phyloP scores from a whole-genome alignment of 2,113 vertebrate species.

The Saccopteryx bilineata region DNA sequence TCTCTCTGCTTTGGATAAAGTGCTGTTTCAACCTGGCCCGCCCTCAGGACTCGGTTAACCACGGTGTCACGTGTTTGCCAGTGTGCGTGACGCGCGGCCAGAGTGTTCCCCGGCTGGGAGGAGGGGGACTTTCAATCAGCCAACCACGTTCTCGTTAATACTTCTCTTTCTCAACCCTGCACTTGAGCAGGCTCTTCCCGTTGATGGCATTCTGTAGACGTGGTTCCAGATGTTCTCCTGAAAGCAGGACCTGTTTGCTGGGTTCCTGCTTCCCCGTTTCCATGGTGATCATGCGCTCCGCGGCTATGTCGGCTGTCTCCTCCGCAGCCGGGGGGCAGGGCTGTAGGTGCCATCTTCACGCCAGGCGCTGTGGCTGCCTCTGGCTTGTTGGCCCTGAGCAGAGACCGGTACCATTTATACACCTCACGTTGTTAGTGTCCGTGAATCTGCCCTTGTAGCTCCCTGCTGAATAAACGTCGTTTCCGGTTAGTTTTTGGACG shows the following conservation, averaged over 20 bases:
- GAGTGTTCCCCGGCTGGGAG: fast-evolving
- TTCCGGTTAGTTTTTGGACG: conserved; percentile 12
- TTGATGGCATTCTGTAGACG: background rate
- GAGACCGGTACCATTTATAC: background rate
- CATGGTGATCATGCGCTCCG: background rate
- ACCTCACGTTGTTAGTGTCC: background rate
- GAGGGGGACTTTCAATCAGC: background rate
- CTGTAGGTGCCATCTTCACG: background rate
- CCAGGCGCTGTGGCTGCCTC: fast-evolving
- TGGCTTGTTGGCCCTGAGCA: background rate
- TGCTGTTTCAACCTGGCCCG: background rate
- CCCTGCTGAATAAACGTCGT: background rate
- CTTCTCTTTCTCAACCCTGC: background rate
- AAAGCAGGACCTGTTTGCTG: background rate
- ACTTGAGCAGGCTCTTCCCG: background rate
- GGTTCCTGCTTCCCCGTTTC: background rate
- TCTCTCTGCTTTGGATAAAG: background rate
- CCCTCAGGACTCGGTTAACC: fast-evolving
- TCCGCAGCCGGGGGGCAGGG: fast-evolving
- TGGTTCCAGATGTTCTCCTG: background rate
- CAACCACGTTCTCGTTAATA: background rate
- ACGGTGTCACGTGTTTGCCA: background rate
- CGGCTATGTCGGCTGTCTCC: fast-evolving
- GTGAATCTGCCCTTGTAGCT: background rate
- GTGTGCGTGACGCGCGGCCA: background rate